phyloP scores from a whole-genome alignment of 2,797 vertebrate genomes.

The Spinibarbus caldwelli region DNA sequence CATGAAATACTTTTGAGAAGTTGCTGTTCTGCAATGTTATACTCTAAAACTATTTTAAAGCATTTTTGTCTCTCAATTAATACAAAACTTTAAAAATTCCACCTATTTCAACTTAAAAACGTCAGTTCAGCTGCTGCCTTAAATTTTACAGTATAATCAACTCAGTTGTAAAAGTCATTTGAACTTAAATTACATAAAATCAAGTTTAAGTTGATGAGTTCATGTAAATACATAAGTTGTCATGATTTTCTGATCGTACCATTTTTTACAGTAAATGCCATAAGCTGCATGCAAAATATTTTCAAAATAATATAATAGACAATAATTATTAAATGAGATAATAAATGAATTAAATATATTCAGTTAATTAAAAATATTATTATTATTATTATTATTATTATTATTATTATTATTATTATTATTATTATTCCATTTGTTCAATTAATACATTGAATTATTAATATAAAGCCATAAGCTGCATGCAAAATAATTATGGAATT shows the following conservation, averaged over 20 bases:
- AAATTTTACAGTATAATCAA: neutral
- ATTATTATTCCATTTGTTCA: neutral
- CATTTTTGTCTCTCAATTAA: neutral
- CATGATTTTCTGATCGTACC: neutral
- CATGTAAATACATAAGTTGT: neutral
- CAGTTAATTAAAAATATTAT: neutral
- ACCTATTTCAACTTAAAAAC: neutral
- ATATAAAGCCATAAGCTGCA: neutral
- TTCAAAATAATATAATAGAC: neutral
- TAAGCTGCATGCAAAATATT: neutral
- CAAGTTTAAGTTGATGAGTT: neutral
- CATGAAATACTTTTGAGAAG: slow-evolving; percentile 19
- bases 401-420: neutral
- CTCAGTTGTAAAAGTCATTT: neutral
- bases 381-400: neutral
- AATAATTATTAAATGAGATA: neutral
- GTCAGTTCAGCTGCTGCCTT: neutral
- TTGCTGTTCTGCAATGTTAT: neutral
- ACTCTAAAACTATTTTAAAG: neutral
- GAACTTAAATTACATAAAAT: neutral
- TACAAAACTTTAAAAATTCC: neutral
- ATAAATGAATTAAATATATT: neutral
- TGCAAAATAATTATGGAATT: neutral
- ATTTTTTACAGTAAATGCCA: neutral
- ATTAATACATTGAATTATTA: neutral